Base-by-base conservation (phyloP, 1,140 invertebrate genomes). In the Rhagoletis pomonella region DNA sequence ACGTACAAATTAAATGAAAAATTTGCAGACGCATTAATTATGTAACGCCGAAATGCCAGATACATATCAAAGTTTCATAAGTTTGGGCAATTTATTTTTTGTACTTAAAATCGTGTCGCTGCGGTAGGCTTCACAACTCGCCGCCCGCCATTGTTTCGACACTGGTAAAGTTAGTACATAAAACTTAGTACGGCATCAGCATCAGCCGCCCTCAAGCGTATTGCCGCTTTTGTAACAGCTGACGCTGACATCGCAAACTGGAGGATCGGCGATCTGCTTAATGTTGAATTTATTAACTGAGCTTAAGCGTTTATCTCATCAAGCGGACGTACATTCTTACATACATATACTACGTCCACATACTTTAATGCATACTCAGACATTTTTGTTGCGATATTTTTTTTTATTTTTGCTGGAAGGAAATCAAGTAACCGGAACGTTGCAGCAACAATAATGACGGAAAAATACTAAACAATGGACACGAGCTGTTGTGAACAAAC, bases 401-500 rank as follows among this genome's bases (percentile, higher is more conserved):
- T 29, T 81, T 50, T 55, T 55, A 55, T 81, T 81, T 81, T 81
- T 42, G 73, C 73, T 81, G 55, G n/a, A 55, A n/a, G 73, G 10
- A 81, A 81, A 55, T 81, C 73, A 81, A 81, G 73, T 19, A 81
- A 81, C 17, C 73, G 73, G 14, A 81, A 81, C 73, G n/a, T 19
- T 55, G 3, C 5, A 42, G 17, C 10, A 73, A 67, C 6, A 67
- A 67, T 19, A 67, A 10, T 29, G 64, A 39, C 7, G n/a, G 12
- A 62, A 62, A 67, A n/a, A 29, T 19, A 55, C 47, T 55, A 81
- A 81, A 55, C 47, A 81, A 81, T 81, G 9, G 73, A n/a, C 73
- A 55, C 73, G 73, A 81, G 73, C 73, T 73, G 17, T 55, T 55
- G 2, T 62, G 60, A 9, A 62, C 17, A 62, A 17, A n/a, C 12